phyloP scores from a whole-genome alignment of 2,113 vertebrate species.

The Gopherus flavomarginatus region DNA sequence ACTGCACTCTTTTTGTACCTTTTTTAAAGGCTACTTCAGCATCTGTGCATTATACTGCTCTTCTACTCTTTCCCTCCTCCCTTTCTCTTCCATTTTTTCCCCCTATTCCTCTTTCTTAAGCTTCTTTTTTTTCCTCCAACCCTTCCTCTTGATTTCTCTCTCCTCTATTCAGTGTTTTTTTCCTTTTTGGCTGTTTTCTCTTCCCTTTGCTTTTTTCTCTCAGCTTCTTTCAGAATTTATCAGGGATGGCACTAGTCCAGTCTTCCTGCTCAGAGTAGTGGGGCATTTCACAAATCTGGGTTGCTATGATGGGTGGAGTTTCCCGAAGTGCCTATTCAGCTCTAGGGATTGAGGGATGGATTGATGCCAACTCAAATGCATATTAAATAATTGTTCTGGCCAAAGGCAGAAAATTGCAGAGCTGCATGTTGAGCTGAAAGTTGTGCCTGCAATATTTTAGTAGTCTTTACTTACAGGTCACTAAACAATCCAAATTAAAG shows the following conservation, averaged over 20 bases:
- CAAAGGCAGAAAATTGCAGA: slow-evolving; percentile 24
- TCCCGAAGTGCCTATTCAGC: slow-evolving; percentile 35
- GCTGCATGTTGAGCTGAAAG: neutral
- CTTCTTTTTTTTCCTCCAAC: neutral
- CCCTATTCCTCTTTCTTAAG: neutral
- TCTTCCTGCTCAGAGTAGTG: neutral
- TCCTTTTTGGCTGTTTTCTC: neutral
- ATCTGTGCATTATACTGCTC: neutral
- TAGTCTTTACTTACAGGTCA: neutral
- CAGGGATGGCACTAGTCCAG: neutral
- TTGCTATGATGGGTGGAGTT: neutral
- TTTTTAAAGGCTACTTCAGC: neutral
- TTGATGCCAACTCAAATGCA: slow-evolving; percentile 25
- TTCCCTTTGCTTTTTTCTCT: rapidly evolving
- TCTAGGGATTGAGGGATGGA: slow-evolving; percentile 12
- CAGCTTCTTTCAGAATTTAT: neutral
- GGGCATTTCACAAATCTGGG: slow-evolving; percentile 17
- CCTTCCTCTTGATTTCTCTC: neutral
- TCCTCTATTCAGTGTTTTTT: neutral
- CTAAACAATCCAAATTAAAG: neutral
- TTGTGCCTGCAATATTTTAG: neutral
- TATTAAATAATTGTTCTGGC: slow-evolving; percentile 20
- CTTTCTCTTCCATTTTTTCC: neutral
- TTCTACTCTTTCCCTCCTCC: neutral
- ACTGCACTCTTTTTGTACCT: neutral